Conservation (phyloP, 2,113 vertebrate genomes). For the Rhinolophus sinicus region DNA sequence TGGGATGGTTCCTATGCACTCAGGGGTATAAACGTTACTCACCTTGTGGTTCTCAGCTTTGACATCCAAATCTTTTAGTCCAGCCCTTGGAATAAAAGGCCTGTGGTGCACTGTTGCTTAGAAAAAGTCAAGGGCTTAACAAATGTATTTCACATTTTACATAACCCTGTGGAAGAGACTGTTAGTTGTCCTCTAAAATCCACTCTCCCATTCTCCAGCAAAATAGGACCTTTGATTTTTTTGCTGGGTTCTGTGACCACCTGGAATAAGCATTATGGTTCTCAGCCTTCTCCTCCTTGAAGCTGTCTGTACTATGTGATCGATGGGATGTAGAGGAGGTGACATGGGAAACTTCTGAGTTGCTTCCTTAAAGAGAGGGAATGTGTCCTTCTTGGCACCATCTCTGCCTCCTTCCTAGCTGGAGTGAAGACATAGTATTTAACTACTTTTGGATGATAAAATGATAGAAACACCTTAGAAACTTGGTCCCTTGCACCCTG, state of each 20-base stretch:
- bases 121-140: constrained; percentile 7
- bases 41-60: not conserved
- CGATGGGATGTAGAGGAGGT: not conserved
- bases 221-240: not conserved
- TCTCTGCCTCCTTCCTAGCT: not conserved
- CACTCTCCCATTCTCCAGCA: not conserved
- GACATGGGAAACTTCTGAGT: not conserved
- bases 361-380: not conserved
- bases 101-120: not conserved
- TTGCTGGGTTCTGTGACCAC: not conserved
- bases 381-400: not conserved
- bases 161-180: not conserved
- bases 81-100: not conserved
- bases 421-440: not conserved
- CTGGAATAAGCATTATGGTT: not conserved
- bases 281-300: not conserved
- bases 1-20: not conserved
- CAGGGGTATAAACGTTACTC: not conserved
- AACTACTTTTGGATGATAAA: not conserved
- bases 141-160: not conserved
- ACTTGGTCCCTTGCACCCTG: not conserved
- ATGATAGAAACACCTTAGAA: not conserved
- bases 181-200: not conserved
- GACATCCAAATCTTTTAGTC: not conserved
- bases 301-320: not conserved